Percentiles rank a stretch among this genome's conserved stretches.
phyloP scores from a whole-genome alignment of 2,797 vertebrate genomes.

The Sternotherus odoratus region DNA sequence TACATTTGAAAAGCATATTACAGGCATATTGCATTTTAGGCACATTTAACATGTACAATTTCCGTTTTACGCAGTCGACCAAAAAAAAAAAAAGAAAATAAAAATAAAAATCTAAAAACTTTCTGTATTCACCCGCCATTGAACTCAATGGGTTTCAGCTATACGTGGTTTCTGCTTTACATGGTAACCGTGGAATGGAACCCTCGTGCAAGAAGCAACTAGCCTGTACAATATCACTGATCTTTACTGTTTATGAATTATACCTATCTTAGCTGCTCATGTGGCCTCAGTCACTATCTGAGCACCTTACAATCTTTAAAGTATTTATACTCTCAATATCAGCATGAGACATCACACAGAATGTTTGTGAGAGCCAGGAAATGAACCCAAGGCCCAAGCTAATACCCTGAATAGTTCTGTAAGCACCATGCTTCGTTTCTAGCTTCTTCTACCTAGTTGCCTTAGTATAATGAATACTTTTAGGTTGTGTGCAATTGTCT shows the following conservation, averaged over 20 bases:
- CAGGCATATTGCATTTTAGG: too few relatives aligned
- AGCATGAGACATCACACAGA: background rate
- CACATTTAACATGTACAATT: too few relatives aligned
- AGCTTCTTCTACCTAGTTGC: background rate
- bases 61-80: too few relatives aligned
- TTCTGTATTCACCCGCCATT: too few relatives aligned
- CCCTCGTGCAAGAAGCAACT: too few relatives aligned
- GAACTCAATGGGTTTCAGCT: too few relatives aligned
- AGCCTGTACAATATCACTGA: background rate
- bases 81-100: too few relatives aligned
- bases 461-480: background rate
- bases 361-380: background rate
- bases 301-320: background rate
- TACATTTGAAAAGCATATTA: slow-evolving; percentile 1
- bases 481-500: background rate
- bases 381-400: background rate
- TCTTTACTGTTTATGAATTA: slow-evolving; percentile 1
- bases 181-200: too few relatives aligned
- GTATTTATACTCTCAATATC: rapidly evolving
- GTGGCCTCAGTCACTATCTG: background rate
- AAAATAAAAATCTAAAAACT: too few relatives aligned
- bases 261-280: background rate
- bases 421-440: background rate
- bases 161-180: too few relatives aligned
- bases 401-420: background rate